These are phyloP conservation scores for Zaprionus inermis DNA, from an alignment of 1,140 invertebrate genomes.

Conservation along the genomic window DNA sequence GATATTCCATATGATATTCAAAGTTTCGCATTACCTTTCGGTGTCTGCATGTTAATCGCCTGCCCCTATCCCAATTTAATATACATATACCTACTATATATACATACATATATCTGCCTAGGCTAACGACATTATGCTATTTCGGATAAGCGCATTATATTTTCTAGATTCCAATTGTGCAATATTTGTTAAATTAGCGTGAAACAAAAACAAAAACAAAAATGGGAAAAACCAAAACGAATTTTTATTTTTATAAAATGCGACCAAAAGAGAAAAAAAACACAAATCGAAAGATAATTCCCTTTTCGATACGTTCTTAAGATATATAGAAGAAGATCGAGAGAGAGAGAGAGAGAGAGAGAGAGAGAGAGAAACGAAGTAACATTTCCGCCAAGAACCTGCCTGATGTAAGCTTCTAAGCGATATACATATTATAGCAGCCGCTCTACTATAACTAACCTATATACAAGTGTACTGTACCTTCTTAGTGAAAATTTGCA, in stretches of 20 bases:
- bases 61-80: slow-evolving; percentile 33
- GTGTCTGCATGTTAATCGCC: slow-evolving; percentile 76
- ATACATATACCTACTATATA: slow-evolving; percentile 42
- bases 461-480: slow-evolving; percentile 79
- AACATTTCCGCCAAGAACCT: slow-evolving; percentile 57
- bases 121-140: slow-evolving; percentile 49
- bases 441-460: slow-evolving; percentile 62
- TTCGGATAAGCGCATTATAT: slow-evolving; percentile 75
- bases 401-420: slow-evolving; percentile 54
- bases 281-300: neutral
- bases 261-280: slow-evolving; percentile 59
- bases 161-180: slow-evolving; percentile 78
- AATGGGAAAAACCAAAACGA: slow-evolving; percentile 28
- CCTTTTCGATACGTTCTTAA: slow-evolving; percentile 39
- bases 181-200: slow-evolving; percentile 77
- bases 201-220: slow-evolving; percentile 25
- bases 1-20: slow-evolving; percentile 57
- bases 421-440: slow-evolving; percentile 52
- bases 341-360: slow-evolving; percentile 5
- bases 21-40: slow-evolving; percentile 67
- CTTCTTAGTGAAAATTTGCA: slow-evolving; percentile 77
- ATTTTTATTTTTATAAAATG: slow-evolving; percentile 82
- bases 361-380: slow-evolving; percentile 12
- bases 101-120: slow-evolving; percentile 42
- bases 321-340: slow-evolving; percentile 10